A percentile compares a stretch with the other conserved stretches of the same genome.
These are phyloP conservation scores for Anolis carolinensis DNA, from an alignment of 2,113 vertebrate species.

Conservation along the genomic window DNA sequence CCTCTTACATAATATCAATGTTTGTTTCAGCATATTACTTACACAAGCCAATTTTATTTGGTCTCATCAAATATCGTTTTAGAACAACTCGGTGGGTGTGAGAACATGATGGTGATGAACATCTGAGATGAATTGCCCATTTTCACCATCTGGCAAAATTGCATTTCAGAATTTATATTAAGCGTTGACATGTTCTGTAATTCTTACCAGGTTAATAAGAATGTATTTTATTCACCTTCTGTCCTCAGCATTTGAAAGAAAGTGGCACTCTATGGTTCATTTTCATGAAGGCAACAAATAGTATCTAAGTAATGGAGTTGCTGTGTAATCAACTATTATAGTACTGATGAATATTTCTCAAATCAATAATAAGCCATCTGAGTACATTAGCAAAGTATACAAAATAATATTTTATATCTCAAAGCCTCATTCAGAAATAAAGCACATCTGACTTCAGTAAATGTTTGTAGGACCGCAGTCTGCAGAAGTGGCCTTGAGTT, in stretches of 20 bases:
- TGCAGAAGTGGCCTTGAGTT: not conserved
- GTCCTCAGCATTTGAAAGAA: slow-evolving; percentile 32
- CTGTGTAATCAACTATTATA: not conserved
- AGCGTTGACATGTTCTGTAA: slow-evolving; percentile 50
- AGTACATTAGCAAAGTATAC: not conserved
- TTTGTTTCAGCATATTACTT: slow-evolving; percentile 59
- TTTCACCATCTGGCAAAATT: slow-evolving; percentile 72
- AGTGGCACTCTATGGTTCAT: not conserved
- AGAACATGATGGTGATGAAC: slow-evolving; percentile 64
- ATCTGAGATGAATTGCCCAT: slow-evolving; percentile 57
- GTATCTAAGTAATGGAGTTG: not conserved
- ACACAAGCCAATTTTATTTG: slow-evolving; percentile 59
- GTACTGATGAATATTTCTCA: not conserved
- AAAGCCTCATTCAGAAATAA: not conserved
- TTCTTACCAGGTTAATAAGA: slow-evolving; percentile 17
- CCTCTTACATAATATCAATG: slow-evolving; percentile 56
- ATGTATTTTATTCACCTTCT: slow-evolving; percentile 35
- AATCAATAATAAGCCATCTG: accelerated
- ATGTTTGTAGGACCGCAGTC: too few relatives aligned
- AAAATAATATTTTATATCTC: not conserved
- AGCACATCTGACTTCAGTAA: not conserved
- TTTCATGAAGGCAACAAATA: slow-evolving; percentile 20
- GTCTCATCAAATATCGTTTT: slow-evolving; percentile 65
- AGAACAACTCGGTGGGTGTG: slow-evolving; percentile 70
- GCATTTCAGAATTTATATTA: slow-evolving; percentile 56